phyloP scores from a whole-genome alignment of 2,113 vertebrate genomes.

The Glareola pratincola region DNA sequence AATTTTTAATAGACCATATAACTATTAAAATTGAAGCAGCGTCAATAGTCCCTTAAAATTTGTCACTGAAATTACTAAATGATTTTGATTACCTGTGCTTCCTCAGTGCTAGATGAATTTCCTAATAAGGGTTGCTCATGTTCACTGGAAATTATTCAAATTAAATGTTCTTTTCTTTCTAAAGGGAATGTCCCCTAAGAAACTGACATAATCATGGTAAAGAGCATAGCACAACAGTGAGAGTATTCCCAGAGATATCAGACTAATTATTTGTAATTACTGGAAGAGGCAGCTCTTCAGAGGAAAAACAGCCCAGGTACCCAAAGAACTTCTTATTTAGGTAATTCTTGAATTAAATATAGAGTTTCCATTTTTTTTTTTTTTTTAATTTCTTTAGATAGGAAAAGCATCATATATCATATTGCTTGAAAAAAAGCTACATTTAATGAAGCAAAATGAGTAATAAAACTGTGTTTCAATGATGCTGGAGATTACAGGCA shows the following conservation, averaged over 20 bases:
- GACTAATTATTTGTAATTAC: conserved; percentile 29
- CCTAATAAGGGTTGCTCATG: not conserved
- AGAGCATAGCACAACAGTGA: not conserved
- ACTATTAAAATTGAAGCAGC: not conserved
- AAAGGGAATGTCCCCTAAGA: not conserved
- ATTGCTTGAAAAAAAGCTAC: not conserved
- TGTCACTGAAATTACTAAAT: not conserved
- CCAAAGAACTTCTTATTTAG: not conserved
- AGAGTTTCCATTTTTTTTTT: not conserved
- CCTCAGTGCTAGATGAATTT: not conserved
- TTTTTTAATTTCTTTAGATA: not conserved
- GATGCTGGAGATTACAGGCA: conserved; percentile 2
- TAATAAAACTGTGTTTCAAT: not conserved
- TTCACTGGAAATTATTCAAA: not conserved
- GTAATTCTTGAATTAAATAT: not conserved
- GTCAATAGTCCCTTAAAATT: not conserved
- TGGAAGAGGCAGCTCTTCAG: not conserved
- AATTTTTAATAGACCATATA: not conserved
- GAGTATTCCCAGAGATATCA: not conserved
- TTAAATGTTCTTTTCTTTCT: not conserved
- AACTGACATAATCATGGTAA: not conserved
- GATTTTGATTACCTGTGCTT: not conserved
- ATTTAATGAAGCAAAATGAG: not conserved
- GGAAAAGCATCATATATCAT: not conserved
- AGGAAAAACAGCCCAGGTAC: not conserved